These are phyloP conservation scores for Trachelus troglodyta DNA, from an alignment of 2,888 invertebrate genomes.

Conservation along the genomic window DNA sequence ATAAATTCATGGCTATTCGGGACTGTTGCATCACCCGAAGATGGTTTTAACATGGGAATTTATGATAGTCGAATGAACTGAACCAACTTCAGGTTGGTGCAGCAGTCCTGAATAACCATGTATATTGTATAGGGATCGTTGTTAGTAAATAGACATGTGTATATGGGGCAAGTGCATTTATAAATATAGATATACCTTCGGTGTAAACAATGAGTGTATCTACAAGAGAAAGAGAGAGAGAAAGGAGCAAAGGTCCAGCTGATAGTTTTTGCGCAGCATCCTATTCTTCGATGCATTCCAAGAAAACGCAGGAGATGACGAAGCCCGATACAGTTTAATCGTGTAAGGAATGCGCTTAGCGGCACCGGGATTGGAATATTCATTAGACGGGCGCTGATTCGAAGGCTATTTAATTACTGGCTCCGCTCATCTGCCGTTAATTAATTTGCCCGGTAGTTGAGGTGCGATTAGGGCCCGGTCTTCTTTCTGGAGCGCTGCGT, in stretches of 20 bases:
- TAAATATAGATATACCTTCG: not conserved
- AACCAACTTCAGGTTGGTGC: too few species aligned
- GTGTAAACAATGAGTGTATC: not conserved
- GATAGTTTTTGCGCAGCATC: not conserved
- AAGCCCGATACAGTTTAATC: constrained; percentile 36
- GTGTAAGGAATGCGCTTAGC: constrained; percentile 37
- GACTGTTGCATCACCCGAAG: too few species aligned
- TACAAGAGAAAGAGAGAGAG: too few species aligned
- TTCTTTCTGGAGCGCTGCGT: not conserved
- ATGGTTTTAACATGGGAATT: too few species aligned
- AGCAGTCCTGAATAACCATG: too few species aligned
- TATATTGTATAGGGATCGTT: not conserved
- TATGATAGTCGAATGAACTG: too few species aligned
- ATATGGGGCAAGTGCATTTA: not conserved
- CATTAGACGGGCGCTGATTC: constrained; percentile 54
- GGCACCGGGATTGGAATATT: constrained; percentile 48
- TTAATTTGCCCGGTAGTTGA: constrained; percentile 58
- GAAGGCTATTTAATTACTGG: constrained; percentile 56
- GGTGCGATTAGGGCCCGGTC: constrained; percentile 45
- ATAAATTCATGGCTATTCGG: not conserved
- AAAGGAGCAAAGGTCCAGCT: not conserved
- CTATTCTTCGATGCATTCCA: not conserved
- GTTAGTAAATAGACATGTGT: not conserved
- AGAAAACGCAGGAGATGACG: constrained; percentile 33
- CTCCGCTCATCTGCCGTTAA: constrained; percentile 51